Conservation (phyloP, 2,797 vertebrate genomes). For the Sebastes itinus region DNA sequence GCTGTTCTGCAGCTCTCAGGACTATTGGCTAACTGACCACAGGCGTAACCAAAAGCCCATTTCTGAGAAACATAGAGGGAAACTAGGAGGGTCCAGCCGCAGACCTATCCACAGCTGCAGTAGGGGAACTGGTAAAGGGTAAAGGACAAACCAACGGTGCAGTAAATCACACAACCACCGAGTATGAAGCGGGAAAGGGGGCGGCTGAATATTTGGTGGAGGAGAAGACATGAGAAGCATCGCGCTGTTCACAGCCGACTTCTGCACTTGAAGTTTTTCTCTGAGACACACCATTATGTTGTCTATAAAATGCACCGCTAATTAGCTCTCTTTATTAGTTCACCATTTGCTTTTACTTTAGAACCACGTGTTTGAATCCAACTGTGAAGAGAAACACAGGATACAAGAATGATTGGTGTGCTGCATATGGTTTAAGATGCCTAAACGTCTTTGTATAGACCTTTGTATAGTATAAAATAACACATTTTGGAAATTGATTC, state of each 20-base stretch:
- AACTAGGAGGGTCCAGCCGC: constrained; percentile 48
- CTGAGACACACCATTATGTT: background rate
- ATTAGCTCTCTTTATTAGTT: background rate
- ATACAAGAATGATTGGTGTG: background rate
- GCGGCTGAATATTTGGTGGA: constrained; percentile 10
- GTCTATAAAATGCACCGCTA: background rate
- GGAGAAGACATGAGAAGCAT: constrained; percentile 14
- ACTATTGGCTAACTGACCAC: constrained; percentile 32
- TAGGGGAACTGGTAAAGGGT: constrained; percentile 31
- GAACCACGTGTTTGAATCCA: background rate
- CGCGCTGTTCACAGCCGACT: background rate
- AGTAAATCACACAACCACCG: constrained; percentile 54
- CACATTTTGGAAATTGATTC: background rate
- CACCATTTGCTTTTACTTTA: background rate
- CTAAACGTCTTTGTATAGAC: background rate
- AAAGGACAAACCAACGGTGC: constrained; percentile 34
- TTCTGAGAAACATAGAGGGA: constrained; percentile 62
- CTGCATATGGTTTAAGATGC: background rate
- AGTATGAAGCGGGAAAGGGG: constrained; percentile 39
- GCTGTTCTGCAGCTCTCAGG: constrained; percentile 1
- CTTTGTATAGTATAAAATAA: background rate
- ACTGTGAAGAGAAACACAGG: background rate
- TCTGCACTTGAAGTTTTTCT: background rate
- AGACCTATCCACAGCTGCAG: constrained; percentile 43
- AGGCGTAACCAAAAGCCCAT: constrained; percentile 30